A percentile compares a stretch with the other conserved stretches of the same genome.
Evolutionary conservation across 1,140 invertebrate species (phyloP).

Genomic region (Vollenhovia emeryi): DNA sequence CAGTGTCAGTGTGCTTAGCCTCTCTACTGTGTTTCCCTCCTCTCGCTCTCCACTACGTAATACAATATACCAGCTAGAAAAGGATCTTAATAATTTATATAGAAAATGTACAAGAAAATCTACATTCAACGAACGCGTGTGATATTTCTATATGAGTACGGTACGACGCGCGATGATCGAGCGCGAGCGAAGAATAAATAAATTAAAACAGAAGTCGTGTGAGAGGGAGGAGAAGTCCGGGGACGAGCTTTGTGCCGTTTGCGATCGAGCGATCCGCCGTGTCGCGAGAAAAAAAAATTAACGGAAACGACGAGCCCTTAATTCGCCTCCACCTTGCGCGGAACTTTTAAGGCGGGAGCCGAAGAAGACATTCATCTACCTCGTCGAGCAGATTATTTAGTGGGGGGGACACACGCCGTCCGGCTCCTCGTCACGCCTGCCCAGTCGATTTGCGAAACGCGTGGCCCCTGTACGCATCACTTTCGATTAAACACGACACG

Average conservation of each 20-base stretch:
- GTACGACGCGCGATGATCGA: conserved; percentile 67
- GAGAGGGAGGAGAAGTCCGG: conserved; percentile 15
- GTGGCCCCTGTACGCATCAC: background rate
- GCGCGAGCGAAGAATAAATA: conserved; percentile 70
- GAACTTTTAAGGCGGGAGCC: background rate
- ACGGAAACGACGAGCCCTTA: conserved; percentile 14
- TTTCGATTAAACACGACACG: conserved; percentile 35
- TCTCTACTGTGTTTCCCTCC: conserved; percentile 59
- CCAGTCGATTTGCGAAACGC: conserved; percentile 26
- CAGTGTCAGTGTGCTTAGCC: conserved; percentile 66
- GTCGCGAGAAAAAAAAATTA: too few relatives aligned
- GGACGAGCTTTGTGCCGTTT: conserved; percentile 58
- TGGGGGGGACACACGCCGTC: background rate
- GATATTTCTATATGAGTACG: conserved; percentile 74
- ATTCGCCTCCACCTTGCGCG: background rate
- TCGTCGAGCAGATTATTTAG: background rate
- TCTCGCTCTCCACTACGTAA: conserved; percentile 35
- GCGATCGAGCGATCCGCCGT: conserved; percentile 33
- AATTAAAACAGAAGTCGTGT: conserved; percentile 63
- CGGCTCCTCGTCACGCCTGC: background rate
- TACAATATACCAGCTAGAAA: conserved; percentile 73
- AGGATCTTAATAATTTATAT: conserved; percentile 83
- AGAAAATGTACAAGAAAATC: conserved; percentile 85
- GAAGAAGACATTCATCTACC: background rate
- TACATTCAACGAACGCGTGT: conserved; percentile 83